Conservation (phyloP, 2,888 invertebrate genomes). For the Ophonus ardosiacus region DNA sequence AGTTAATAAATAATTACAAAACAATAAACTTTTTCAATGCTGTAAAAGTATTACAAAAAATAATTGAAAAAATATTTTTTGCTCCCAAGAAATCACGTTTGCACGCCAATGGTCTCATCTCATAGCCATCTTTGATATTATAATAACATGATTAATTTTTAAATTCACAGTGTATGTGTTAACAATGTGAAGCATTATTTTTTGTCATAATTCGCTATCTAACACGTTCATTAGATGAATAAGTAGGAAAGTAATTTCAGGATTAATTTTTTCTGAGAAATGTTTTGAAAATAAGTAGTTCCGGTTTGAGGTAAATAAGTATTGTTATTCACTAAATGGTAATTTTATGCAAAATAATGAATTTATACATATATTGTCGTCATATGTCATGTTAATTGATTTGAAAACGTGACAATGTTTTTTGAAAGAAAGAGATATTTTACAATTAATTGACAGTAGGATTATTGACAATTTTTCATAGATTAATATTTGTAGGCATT, state of each 20-base stretch:
- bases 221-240: conserved; percentile 39
- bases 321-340: conserved; percentile 19
- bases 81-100: conserved; percentile 10
- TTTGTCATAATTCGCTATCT: conserved; percentile 37
- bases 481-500: background rate
- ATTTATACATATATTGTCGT: conserved; percentile 3
- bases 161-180: conserved; percentile 37
- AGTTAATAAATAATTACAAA: conserved; percentile 6
- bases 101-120: conserved; percentile 34
- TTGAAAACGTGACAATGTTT: conserved; percentile 1
- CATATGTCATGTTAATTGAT: conserved; percentile 24
- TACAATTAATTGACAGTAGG: background rate
- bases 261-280: conserved; percentile 36
- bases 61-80: background rate
- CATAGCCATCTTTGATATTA: conserved; percentile 48
- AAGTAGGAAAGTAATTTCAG: conserved; percentile 26
- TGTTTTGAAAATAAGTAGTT: conserved; percentile 42
- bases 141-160: conserved; percentile 57
- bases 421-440: background rate
- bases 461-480: background rate
- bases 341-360: conserved; percentile 25
- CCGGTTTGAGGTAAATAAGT: conserved; percentile 5
- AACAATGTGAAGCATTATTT: conserved; percentile 42
- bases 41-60: background rate
- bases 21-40: conserved; percentile 26